Evolutionary conservation across 1,140 invertebrate species (phyloP).

Genomic region (Ylistrum balloti): DNA sequence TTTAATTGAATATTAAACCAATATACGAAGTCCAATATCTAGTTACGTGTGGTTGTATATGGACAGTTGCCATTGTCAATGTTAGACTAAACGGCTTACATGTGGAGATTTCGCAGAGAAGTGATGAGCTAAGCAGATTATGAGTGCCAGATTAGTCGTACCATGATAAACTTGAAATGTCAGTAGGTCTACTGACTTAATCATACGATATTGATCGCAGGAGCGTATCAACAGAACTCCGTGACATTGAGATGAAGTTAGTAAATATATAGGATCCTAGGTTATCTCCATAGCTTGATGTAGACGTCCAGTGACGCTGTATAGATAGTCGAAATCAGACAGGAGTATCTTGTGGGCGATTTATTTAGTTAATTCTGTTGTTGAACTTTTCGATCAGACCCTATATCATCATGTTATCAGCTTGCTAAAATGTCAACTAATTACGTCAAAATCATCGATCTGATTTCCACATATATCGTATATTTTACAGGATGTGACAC

Average conservation of each 20-base stretch:
- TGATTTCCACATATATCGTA: background rate
- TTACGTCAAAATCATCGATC: background rate
- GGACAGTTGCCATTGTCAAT: no score
- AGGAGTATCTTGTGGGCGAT: background rate
- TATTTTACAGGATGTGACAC: no score
- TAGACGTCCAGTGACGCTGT: background rate
- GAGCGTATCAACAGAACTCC: background rate
- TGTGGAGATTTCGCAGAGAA: no score
- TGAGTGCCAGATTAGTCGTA: background rate
- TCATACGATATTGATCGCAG: background rate
- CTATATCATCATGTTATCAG: slow-evolving; percentile 16
- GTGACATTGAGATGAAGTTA: background rate
- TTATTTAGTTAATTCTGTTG: slow-evolving; percentile 16
- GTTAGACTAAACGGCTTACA: no score
- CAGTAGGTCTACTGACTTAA: background rate
- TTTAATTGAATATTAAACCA: no score
- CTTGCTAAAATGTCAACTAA: slow-evolving; percentile 10
- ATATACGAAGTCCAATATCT: no score
- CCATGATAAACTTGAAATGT: background rate
- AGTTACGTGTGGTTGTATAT: no score
- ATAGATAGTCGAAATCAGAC: background rate
- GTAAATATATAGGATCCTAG: background rate
- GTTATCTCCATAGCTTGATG: background rate
- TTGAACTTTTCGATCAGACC: background rate
- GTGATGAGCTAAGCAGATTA: background rate